Evolutionary conservation across 2,113 vertebrate genomes (phyloP).

Genomic region (Craseonycteris thonglongyai): DNA sequence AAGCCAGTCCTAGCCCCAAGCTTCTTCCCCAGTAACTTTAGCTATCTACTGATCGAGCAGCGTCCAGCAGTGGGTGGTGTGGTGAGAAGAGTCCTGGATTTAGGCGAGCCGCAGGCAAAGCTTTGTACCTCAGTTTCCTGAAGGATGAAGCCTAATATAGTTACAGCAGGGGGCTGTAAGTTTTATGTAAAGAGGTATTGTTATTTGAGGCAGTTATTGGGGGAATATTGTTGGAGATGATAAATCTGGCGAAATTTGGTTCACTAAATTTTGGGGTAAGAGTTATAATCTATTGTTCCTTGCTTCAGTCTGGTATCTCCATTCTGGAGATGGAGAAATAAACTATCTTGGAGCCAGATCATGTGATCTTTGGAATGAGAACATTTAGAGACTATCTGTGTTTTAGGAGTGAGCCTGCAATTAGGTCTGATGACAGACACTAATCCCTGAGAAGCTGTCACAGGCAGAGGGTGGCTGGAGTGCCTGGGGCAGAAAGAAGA

Average conservation of each 20-base stretch:
- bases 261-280: too few relatives aligned
- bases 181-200: too few relatives aligned
- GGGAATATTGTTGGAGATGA: too few relatives aligned
- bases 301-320: background rate
- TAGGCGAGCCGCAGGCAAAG: background rate
- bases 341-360: background rate
- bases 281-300: background rate
- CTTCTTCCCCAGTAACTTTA: background rate
- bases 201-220: too few relatives aligned
- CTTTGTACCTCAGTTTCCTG: background rate
- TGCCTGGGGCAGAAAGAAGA: background rate
- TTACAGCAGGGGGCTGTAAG: too few relatives aligned
- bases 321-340: background rate
- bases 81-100: background rate
- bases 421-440: background rate
- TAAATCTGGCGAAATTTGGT: too few relatives aligned
- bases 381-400: background rate
- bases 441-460: background rate
- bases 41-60: background rate
- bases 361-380: background rate
- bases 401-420: background rate
- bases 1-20: background rate
- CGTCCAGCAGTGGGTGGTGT: rapidly evolving
- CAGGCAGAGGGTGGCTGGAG: background rate
- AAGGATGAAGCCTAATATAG: background rate